Conservation (phyloP, 1,140 invertebrate genomes). For the Calosoma granatense region DNA sequence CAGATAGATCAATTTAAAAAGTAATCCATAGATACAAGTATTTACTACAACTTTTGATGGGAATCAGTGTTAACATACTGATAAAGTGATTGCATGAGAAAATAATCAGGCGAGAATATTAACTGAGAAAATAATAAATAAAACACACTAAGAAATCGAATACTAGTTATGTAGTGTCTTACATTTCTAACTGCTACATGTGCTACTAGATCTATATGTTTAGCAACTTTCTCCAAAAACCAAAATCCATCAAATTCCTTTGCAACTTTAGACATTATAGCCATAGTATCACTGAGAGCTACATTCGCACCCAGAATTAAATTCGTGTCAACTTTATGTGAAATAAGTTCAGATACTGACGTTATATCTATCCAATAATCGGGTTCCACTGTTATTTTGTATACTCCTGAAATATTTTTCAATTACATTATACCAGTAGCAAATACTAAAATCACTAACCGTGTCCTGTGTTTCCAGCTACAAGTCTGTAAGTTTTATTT, state of each 20-base stretch:
- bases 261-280: constrained; percentile 14
- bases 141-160: constrained; percentile 25
- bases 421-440: too few relatives aligned
- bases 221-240: constrained; percentile 33
- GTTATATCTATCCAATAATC: constrained; percentile 14
- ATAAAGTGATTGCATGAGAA: too few relatives aligned
- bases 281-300: background rate
- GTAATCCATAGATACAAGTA: too few relatives aligned
- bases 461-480: constrained; percentile 55
- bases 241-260: constrained; percentile 27
- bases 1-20: too few relatives aligned
- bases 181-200: constrained; percentile 66
- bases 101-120: too few relatives aligned
- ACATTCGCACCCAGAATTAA: background rate
- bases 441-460: too few relatives aligned
- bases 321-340: background rate
- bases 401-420: constrained; percentile 11
- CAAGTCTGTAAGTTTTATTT: constrained; percentile 38
- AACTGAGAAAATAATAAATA: background rate
- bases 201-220: constrained; percentile 57
- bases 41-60: too few relatives aligned
- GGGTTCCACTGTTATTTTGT: background rate
- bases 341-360: background rate
- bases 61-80: too few relatives aligned
- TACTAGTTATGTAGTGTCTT: constrained; percentile 29